These are phyloP conservation scores for Ciconia maguari DNA, from an alignment of 2,113 vertebrate genomes.

Conservation along the genomic window DNA sequence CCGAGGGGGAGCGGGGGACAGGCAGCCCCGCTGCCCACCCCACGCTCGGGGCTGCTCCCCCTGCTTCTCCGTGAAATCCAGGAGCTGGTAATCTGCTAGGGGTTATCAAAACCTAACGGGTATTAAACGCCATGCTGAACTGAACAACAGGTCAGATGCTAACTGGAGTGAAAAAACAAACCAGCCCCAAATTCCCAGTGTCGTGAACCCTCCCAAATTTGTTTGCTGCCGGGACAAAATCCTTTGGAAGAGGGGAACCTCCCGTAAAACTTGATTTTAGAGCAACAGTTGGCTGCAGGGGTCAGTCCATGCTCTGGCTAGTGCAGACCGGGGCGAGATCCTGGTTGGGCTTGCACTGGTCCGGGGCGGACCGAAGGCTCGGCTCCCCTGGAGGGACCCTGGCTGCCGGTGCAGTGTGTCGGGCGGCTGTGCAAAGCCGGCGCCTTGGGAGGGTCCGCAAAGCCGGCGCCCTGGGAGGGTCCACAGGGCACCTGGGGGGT, in stretches of 20 bases:
- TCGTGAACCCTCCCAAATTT: not conserved
- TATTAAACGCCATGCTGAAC: not conserved
- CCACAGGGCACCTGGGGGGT: too few relatives aligned
- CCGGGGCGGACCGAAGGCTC: not conserved
- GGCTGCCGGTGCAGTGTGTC: not conserved
- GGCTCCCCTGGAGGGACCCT: not conserved
- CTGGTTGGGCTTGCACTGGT: not conserved
- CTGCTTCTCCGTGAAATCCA: not conserved
- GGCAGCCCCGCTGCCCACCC: not conserved
- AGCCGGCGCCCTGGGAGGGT: not conserved
- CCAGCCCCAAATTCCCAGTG: not conserved
- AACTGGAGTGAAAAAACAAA: not conserved
- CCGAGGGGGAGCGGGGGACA: not conserved
- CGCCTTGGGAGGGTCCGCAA: not conserved
- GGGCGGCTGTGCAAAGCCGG: fast-evolving
- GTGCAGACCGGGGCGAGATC: too few relatives aligned
- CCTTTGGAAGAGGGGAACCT: not conserved
- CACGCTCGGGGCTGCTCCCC: not conserved
- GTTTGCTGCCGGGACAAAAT: not conserved
- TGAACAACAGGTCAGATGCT: not conserved
- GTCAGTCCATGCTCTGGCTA: not conserved
- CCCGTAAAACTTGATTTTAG: not conserved
- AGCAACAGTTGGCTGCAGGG: not conserved
- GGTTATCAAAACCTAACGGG: too few relatives aligned
- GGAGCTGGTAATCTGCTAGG: not conserved